Base-by-base conservation (phyloP, 2,888 invertebrate genomes). In the Heliconius hortense region DNA sequence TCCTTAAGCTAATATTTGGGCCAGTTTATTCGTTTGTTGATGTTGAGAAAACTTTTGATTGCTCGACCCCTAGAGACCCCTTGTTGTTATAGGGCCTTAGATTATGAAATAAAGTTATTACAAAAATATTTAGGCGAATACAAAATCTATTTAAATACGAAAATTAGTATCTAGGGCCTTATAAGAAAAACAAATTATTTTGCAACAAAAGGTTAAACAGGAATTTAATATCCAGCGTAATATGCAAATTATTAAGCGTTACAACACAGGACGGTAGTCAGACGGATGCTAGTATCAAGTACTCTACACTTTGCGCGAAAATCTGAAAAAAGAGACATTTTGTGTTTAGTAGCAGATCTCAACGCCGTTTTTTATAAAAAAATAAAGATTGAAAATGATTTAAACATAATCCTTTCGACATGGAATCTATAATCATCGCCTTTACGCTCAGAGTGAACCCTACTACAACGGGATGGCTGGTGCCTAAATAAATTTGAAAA, bases 41-140 rank as follows among this genome's bases (percentile, higher is more conserved):
- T 77, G 73, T 69, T 77, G 43, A 67, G 39, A 72, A 77, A 78
- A 78, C 59, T 78, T 78, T 77, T 78, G 78, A 78, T 78, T 77
- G 75, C 72, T 31, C 53, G 63, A 64, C 66, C 77, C 67, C 77
- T 35, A 69, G 73, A 28, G 72, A 74, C 59, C 39, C 35, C 43
- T 76, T 76, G 76, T 75, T 78, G 68, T 72, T 62, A 72, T 73
- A 74, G 69, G 77, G 31, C 68, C 31, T 59, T 63, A n/a, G 71
- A 78, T 67, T 64, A 72, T 62, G 56, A 59, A 73, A 75, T 69
- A 63, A 73, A 60, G 43, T 67, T 60, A 43, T 35, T 28, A 73
- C 24, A 68, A 59, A 73, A 73, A 60, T 59, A 67, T 60, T 48
- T 56, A 35, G 15, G n/a, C 48, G 68, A 62, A 69, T 69, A 69